These are phyloP conservation scores for Formica exsecta DNA, from an alignment of 1,140 invertebrate genomes.

Conservation along the genomic window DNA sequence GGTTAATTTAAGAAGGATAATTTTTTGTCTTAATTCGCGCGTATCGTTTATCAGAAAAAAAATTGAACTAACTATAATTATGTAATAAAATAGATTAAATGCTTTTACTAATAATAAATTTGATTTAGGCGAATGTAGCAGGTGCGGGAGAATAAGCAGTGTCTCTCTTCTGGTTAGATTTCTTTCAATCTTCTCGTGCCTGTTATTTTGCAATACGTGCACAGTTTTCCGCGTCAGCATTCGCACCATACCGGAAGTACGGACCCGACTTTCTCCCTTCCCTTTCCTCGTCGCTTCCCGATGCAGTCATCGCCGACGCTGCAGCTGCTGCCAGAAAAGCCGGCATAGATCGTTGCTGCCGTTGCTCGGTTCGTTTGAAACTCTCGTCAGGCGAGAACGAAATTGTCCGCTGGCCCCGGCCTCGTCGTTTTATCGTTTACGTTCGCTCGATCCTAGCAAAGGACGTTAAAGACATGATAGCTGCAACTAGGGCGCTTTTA, in stretches of 20 bases:
- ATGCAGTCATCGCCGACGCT: conserved; percentile 66
- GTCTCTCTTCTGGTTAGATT: conserved; percentile 39
- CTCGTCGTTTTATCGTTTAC: conserved; percentile 72
- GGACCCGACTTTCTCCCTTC: conserved; percentile 32
- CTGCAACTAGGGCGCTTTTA: conserved; percentile 36
- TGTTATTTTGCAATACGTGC: conserved; percentile 76
- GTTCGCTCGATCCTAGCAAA: conserved; percentile 31
- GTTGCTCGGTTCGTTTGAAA: conserved; percentile 72
- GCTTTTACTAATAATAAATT: conserved; percentile 17
- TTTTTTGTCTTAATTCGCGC: not conserved
- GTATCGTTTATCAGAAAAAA: conserved; percentile 2
- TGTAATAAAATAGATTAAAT: conserved; percentile 11
- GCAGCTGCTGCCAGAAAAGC: conserved; percentile 71
- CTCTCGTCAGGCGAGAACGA: conserved; percentile 77
- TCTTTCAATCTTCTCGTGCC: conserved; percentile 60
- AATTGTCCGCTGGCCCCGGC: conserved; percentile 71
- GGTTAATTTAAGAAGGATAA: not conserved
- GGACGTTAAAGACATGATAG: conserved; percentile 42
- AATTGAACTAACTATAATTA: not conserved
- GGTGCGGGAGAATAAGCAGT: not conserved
- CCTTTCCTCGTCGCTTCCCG: conserved; percentile 32
- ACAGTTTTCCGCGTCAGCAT: conserved; percentile 72
- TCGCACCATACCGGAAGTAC: conserved; percentile 69
- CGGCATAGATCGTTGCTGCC: conserved; percentile 64
- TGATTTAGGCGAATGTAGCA: conserved; percentile 45